Conservation (phyloP, 2,113 vertebrate genomes). For the Artemisiospiza belli region DNA sequence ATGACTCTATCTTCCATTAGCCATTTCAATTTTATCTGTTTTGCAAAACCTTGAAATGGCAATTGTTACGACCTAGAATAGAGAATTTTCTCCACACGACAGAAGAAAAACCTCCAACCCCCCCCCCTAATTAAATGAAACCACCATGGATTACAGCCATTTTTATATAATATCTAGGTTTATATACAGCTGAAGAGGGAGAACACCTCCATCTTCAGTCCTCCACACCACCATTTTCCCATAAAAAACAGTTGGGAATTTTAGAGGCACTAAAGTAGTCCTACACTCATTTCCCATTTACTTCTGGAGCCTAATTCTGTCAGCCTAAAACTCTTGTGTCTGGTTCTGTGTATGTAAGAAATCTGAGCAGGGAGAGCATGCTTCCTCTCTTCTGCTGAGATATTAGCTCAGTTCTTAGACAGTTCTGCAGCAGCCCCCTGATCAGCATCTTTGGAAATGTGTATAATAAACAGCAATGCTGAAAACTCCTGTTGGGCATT, state of each 20-base stretch:
- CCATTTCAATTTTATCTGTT: conserved; percentile 26
- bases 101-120: neutral
- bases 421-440: neutral
- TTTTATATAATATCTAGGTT: neutral
- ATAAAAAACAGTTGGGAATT: neutral
- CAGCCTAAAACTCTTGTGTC: neutral
- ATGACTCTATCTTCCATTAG: conserved; percentile 1
- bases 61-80: conserved; percentile 2
- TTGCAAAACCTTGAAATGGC: conserved; percentile 16
- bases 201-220: neutral
- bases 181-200: neutral
- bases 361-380: neutral
- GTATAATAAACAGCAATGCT: neutral
- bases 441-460: neutral
- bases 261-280: neutral
- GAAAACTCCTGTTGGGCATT: neutral
- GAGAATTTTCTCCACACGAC: neutral
- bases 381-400: neutral
- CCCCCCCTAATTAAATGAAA: neutral
- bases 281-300: neutral
- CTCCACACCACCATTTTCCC: neutral
- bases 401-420: neutral
- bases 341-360: neutral
- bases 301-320: neutral
- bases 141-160: neutral